A percentile compares a stretch with the other conserved stretches of the same genome.
phyloP scores from a whole-genome alignment of 1,140 invertebrate genomes.

The Pissodes strobi region DNA sequence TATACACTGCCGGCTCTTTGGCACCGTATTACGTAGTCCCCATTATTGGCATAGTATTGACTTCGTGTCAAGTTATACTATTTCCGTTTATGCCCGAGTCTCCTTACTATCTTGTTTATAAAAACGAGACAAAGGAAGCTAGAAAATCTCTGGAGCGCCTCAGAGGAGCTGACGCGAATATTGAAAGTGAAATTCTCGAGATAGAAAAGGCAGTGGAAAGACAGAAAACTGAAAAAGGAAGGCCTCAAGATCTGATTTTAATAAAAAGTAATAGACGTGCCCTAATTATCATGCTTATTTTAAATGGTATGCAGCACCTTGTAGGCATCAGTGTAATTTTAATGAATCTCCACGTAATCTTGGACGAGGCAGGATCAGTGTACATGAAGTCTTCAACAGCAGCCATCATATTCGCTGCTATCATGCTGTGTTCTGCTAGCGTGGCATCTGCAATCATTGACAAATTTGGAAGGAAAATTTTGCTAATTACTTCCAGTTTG shows the following conservation, averaged over 20 bases:
- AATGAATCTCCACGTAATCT: constrained; percentile 61
- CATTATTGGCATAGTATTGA: constrained; percentile 40
- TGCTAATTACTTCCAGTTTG: constrained; percentile 51
- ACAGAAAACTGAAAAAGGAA: constrained; percentile 41
- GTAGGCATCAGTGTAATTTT: constrained; percentile 57
- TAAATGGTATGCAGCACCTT: constrained; percentile 45
- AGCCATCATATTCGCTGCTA: constrained; percentile 55
- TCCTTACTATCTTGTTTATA: constrained; percentile 45
- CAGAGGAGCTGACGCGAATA: constrained; percentile 56
- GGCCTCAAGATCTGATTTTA: too few species aligned
- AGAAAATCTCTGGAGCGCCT: constrained; percentile 58
- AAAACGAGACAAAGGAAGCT: constrained; percentile 57
- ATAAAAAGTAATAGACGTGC: constrained; percentile 46
- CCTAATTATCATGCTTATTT: constrained; percentile 43
- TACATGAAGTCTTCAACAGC: constrained; percentile 43
- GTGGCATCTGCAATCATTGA: constrained; percentile 53
- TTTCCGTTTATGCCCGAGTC: constrained; percentile 48
- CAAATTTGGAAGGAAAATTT: constrained; percentile 55
- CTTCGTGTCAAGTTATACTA: constrained; percentile 28
- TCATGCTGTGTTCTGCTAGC: constrained; percentile 48
- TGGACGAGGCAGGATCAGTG: constrained; percentile 51
- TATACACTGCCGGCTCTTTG: constrained; percentile 42
- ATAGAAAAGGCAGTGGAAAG: constrained; percentile 39
- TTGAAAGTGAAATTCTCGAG: constrained; percentile 49
- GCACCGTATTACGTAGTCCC: constrained; percentile 36